Evolutionary conservation across 2,113 vertebrate genomes (phyloP).

Genomic region (Neodon shergylaensis): DNA sequence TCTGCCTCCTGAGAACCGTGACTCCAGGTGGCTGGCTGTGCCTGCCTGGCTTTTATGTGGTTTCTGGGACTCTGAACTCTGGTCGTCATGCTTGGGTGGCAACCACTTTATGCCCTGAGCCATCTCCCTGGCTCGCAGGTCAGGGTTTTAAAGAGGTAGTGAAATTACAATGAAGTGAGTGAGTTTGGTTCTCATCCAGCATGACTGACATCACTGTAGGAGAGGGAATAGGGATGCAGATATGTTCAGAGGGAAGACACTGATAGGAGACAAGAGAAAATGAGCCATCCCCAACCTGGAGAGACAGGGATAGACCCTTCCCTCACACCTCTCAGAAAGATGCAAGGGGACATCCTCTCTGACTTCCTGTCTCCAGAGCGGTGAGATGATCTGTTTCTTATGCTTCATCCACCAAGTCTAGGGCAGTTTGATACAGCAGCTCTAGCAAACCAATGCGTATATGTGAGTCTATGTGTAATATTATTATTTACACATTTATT

Average conservation of each 20-base stretch:
- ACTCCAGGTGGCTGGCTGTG: too few species aligned
- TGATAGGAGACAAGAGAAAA: background rate
- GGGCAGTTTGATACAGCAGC: background rate
- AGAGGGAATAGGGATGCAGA: background rate
- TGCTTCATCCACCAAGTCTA: background rate
- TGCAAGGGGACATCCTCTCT: accelerated
- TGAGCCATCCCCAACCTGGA: background rate
- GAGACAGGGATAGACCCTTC: background rate
- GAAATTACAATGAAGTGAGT: background rate
- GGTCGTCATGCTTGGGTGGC: background rate
- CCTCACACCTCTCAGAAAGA: background rate
- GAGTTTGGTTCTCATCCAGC: accelerated
- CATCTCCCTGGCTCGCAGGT: background rate
- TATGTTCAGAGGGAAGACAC: background rate
- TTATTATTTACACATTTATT: background rate
- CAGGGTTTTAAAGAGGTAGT: background rate
- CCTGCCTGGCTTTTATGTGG: background rate
- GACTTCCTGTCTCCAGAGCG: background rate
- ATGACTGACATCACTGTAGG: background rate
- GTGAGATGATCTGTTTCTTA: background rate
- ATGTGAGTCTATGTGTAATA: background rate
- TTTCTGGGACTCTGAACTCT: background rate
- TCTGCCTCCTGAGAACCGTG: background rate
- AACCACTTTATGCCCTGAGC: background rate
- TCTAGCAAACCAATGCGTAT: background rate